phyloP scores from a whole-genome alignment of 2,113 vertebrate species.

The Trichechus manatus region DNA sequence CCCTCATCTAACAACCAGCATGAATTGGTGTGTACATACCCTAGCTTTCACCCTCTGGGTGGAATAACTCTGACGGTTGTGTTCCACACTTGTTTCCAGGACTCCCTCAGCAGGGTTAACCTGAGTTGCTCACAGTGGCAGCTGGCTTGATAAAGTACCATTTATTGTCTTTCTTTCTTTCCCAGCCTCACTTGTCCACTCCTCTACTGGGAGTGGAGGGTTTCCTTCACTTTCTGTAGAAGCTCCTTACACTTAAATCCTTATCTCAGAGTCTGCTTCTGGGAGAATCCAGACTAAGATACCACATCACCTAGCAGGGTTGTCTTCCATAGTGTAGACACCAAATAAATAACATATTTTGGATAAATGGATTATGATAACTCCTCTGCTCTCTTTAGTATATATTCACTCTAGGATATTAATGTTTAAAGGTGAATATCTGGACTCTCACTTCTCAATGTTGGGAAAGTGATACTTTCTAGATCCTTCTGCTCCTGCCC shows the following conservation, averaged over 20 bases:
- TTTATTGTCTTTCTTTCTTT: neutral
- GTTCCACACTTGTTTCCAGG: neutral
- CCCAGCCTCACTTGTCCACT: neutral
- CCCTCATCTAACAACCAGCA: neutral
- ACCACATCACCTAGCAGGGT: no score
- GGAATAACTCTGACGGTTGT: neutral
- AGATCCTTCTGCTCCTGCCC: neutral
- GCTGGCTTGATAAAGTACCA: neutral
- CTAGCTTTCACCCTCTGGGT: neutral
- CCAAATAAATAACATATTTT: neutral
- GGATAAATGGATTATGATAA: neutral
- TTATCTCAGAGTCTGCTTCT: neutral
- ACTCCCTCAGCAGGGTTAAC: neutral
- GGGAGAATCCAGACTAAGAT: neutral
- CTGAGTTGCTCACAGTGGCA: neutral
- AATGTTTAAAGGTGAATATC: neutral
- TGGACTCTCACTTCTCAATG: no score
- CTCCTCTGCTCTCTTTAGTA: neutral
- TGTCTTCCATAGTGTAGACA: neutral
- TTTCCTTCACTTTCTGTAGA: neutral
- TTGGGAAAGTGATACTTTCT: no score
- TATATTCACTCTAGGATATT: neutral
- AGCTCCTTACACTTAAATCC: neutral
- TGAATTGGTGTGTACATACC: neutral
- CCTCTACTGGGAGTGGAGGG: neutral